Evolutionary conservation across 2,888 invertebrate species (phyloP).

Genomic region (Mesoligia furuncula): DNA sequence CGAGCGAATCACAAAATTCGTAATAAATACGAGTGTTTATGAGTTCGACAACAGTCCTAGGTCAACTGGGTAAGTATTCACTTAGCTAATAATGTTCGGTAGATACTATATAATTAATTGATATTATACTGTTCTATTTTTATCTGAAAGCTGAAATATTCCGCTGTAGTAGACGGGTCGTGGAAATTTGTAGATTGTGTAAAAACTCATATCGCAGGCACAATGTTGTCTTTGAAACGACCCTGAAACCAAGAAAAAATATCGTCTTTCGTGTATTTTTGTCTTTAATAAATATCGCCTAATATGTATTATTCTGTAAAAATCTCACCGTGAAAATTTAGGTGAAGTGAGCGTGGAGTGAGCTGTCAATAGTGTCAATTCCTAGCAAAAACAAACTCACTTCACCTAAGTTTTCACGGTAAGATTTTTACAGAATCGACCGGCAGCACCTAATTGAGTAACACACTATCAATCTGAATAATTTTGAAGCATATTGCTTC

Average conservation of each 20-base stretch:
- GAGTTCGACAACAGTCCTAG: conserved; percentile 33
- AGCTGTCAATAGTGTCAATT: too few relatives aligned
- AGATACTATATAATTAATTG: not conserved
- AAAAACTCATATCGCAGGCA: not conserved
- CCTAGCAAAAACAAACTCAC: too few relatives aligned
- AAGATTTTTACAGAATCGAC: too few relatives aligned
- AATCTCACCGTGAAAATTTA: too few relatives aligned
- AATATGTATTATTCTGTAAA: not conserved
- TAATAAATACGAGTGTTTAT: conserved; percentile 48
- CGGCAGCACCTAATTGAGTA: too few relatives aligned
- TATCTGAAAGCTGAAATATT: not conserved
- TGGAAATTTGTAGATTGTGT: not conserved
- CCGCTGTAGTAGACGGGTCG: not conserved
- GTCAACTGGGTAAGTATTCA: conserved; percentile 37
- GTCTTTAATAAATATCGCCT: not conserved
- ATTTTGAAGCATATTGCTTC: too few relatives aligned
- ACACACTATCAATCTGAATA: too few relatives aligned
- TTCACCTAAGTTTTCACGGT: too few relatives aligned
- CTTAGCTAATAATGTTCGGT: not conserved
- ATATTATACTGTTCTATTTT: not conserved
- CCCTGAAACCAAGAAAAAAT: not conserved
- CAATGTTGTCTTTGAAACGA: not conserved
- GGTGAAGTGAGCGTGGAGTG: too few relatives aligned
- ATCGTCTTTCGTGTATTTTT: not conserved
- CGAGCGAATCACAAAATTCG: conserved; percentile 25